Evolutionary conservation across 2,113 vertebrate genomes (phyloP).

Genomic region (Octodon degus): DNA sequence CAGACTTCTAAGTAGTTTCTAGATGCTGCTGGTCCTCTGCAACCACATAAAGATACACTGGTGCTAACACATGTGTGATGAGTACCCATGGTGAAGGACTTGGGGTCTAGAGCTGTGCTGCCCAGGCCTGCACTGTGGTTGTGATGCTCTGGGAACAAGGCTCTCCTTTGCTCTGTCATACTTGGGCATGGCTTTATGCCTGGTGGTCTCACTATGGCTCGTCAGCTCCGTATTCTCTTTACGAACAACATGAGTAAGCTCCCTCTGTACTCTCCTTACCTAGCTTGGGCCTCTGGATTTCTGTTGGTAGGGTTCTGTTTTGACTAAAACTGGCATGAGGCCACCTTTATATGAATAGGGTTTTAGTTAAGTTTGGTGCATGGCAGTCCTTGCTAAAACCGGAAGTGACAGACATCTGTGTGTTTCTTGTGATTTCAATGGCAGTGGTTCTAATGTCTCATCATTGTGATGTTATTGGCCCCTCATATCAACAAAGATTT

Average conservation of each 20-base stretch:
- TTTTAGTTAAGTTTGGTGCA: neutral
- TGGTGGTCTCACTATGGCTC: neutral
- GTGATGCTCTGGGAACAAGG: neutral
- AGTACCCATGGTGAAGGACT: neutral
- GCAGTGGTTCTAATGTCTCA: neutral
- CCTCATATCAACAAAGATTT: neutral
- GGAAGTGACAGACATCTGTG: neutral
- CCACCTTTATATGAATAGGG: neutral
- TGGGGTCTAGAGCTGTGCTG: neutral
- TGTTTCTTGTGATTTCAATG: slow-evolving; percentile 14
- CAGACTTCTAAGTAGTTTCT: neutral
- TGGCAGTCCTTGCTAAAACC: neutral
- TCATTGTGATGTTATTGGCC: neutral
- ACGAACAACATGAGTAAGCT: neutral
- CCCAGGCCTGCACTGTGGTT: neutral
- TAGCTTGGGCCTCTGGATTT: neutral
- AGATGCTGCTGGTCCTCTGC: neutral
- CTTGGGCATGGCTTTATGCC: neutral
- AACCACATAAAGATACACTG: neutral
- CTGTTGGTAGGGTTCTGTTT: neutral
- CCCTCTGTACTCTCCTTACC: neutral
- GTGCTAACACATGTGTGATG: neutral
- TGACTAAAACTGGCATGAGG: neutral
- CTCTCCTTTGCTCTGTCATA: neutral
- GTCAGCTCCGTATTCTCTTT: neutral